Base-by-base conservation (phyloP, 2,888 invertebrate species). In the Lymantria dispar region DNA sequence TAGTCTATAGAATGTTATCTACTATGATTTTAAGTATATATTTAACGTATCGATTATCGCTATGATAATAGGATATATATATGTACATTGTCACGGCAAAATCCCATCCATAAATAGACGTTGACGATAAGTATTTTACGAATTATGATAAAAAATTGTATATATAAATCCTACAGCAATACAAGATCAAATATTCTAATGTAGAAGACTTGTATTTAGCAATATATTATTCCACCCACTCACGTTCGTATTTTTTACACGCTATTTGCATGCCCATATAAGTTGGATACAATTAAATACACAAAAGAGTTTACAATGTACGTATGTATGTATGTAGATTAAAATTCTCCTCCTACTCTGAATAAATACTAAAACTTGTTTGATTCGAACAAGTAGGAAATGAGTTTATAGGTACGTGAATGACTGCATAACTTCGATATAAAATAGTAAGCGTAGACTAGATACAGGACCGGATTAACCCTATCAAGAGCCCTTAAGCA, bases 151-250 rank as follows among this genome's bases (percentile, higher is more conserved):
- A 8, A 33, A 42, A 48, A 45, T n/a, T 44, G 52, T 51, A 49
- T 41, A 50, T 47, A n/a, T 45, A 47, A 48, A 45, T 29, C 22
- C 22, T 22, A 22, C 22, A 22, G 22, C 22, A 22, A 22, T 22
- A 22, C 2, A 2, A 22, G 2, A 22, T 22, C 22, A 5, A 22
- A 22, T 22, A 22, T 22, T 22, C 22, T 22, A 22, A 22, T 3
- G 22, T 22, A 22, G 5, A 22, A 3, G 22, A 22, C 22, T 22
- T 22, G 7, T 39, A 33, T 52, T 47, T 40, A 51, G 48, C 50
- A 61, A 55, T 50, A 48, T 22, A 64, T 57, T 50, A 41, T 55
- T 39, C 51, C 50, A 45, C 69, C 65, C 54, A 68, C 64, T 58
- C 58, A 15, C 47, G 22, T 11, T 31, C 38, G 50, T 36, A 36